A percentile compares a stretch with the other conserved stretches of the same genome.
phyloP scores from a whole-genome alignment of 1,140 invertebrate species.

The Cylas formicarius region DNA sequence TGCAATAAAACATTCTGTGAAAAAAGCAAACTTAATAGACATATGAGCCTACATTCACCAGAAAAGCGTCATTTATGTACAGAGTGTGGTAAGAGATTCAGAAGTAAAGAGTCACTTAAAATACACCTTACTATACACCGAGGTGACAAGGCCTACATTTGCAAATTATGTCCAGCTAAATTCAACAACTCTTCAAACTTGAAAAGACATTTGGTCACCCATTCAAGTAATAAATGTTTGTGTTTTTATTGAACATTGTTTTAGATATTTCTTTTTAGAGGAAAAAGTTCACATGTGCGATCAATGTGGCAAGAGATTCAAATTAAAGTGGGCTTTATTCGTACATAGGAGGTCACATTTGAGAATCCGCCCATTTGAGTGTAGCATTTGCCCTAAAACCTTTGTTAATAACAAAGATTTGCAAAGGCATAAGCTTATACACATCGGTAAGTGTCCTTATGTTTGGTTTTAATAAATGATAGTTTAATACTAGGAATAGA shows the following conservation, averaged over 20 bases:
- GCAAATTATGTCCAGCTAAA: conserved; percentile 43
- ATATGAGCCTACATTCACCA: conserved; percentile 30
- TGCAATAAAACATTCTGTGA: conserved; percentile 37
- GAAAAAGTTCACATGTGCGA: conserved; percentile 49
- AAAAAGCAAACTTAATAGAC: conserved; percentile 36
- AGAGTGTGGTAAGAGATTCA: conserved; percentile 42
- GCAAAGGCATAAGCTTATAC: conserved; percentile 46
- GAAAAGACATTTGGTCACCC: conserved; percentile 47
- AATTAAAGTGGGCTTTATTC: conserved; percentile 42
- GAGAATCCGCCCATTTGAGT: conserved; percentile 42
- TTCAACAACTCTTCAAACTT: conserved; percentile 50
- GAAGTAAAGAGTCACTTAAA: conserved; percentile 42
- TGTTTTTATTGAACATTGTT: neutral
- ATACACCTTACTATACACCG: conserved; percentile 45
- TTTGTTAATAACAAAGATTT: conserved; percentile 52
- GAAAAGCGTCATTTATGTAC: conserved; percentile 40
- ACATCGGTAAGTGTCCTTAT: conserved; percentile 46
- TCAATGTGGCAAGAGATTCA: conserved; percentile 50
- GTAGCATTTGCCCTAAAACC: conserved; percentile 46
- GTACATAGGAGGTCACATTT: conserved; percentile 39
- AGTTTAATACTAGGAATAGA: too few relatives aligned
- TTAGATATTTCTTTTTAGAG: conserved; percentile 39
- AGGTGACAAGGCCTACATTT: conserved; percentile 45
- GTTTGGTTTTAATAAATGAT: too few relatives aligned
- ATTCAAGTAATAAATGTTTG: conserved; percentile 42